Evolutionary conservation across 64 coral and sea anemone species (phyloP).

Genomic region (Stichodactyla mertensii): DNA sequence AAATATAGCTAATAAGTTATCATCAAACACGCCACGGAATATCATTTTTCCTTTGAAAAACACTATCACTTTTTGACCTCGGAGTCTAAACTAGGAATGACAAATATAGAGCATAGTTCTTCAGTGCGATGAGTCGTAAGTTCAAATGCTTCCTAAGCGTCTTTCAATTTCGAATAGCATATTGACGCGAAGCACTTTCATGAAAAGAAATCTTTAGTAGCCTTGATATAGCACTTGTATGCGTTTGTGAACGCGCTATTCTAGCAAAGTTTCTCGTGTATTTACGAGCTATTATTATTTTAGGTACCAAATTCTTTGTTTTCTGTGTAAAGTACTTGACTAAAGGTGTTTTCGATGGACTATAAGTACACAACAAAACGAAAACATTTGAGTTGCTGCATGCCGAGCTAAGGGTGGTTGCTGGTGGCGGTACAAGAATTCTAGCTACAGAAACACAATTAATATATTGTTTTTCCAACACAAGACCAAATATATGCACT

Average conservation of each 20-base stretch:
- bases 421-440: neutral
- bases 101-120: too few species aligned
- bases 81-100: neutral
- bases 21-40: neutral
- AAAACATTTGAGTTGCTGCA: neutral
- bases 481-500: neutral
- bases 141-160: neutral
- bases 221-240: neutral
- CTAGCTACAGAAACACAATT: neutral
- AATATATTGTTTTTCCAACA: neutral
- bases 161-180: neutral
- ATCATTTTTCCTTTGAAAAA: neutral
- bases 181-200: neutral
- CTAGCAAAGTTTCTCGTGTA: neutral
- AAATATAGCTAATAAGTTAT: neutral
- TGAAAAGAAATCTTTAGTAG: neutral
- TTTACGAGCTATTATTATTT: neutral
- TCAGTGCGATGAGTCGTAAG: neutral
- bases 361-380: neutral
- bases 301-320: neutral
- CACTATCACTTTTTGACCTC: neutral
- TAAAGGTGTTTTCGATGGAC: neutral
- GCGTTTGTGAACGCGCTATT: neutral
- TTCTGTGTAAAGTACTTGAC: neutral
- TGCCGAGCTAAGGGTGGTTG: neutral